phyloP scores from a whole-genome alignment of 2,888 invertebrate genomes.

The Epistrophella euchroma region DNA sequence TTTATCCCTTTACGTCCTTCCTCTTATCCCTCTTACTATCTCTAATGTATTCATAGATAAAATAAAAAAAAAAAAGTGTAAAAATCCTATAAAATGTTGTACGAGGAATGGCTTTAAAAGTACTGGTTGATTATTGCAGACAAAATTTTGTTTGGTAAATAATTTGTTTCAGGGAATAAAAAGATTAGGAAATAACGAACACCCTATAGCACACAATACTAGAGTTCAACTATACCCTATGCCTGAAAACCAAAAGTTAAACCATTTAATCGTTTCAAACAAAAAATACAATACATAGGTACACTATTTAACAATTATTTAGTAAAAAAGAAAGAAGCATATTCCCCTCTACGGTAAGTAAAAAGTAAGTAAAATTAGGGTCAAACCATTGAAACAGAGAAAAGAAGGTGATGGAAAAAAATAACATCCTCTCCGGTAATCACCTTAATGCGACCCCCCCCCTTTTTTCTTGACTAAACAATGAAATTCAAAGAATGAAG shows the following conservation, averaged over 20 bases:
- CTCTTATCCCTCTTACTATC: too few relatives aligned
- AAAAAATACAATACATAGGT: neutral
- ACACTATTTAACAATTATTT: neutral
- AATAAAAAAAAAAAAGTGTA: too few relatives aligned
- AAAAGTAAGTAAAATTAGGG: constrained; percentile 48
- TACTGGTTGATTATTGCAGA: too few relatives aligned
- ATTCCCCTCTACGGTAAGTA: constrained; percentile 30
- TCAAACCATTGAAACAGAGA: constrained; percentile 44
- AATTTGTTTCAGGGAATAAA: too few relatives aligned
- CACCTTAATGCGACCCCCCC: constrained; percentile 56
- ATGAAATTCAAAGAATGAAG: constrained; percentile 68
- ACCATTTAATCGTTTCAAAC: neutral
- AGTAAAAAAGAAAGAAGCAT: neutral
- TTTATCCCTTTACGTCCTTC: too few relatives aligned
- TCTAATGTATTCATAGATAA: too few relatives aligned
- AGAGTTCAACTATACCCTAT: neutral
- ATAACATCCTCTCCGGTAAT: constrained; percentile 69
- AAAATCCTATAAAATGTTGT: too few relatives aligned
- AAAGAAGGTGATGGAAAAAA: neutral
- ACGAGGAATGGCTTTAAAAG: too few relatives aligned
- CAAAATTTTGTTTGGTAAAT: too few relatives aligned
- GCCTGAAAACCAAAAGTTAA: neutral
- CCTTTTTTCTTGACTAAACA: constrained; percentile 58
- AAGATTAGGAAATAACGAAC: too few relatives aligned
- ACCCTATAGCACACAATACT: too few relatives aligned